Evolutionary conservation across 2,113 vertebrate genomes (phyloP).

Genomic region (Triplophysa siluroides): DNA sequence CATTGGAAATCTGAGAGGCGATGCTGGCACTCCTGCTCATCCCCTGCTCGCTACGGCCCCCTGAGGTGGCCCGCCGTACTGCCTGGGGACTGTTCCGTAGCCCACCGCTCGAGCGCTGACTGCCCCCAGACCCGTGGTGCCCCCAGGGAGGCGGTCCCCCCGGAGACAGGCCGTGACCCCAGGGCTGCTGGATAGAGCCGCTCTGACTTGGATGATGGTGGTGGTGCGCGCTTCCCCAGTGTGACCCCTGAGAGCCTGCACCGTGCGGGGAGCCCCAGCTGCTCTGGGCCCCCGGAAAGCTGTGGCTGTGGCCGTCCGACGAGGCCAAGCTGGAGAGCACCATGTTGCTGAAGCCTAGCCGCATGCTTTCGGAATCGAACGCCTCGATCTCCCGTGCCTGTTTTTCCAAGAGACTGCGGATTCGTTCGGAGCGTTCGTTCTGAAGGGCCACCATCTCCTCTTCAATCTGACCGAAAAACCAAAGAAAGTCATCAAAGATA

Average conservation of each 20-base stretch:
- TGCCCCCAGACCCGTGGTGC: constrained; percentile 87
- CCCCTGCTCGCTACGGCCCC: constrained; percentile 93
- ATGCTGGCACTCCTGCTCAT: constrained; percentile 99
- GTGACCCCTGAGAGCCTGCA: constrained; percentile 83
- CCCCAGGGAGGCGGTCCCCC: constrained; percentile 94
- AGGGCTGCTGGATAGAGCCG: constrained; percentile 87
- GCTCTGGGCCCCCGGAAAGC: constrained; percentile 85
- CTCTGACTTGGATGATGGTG: constrained; percentile 82
- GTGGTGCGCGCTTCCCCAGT: constrained; percentile 75
- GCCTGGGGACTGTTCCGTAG: constrained; percentile 97
- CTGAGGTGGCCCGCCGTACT: constrained; percentile 92
- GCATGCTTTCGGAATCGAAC: constrained; percentile 98
- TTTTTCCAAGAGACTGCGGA: constrained; percentile 91
- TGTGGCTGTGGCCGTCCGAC: constrained; percentile 56
- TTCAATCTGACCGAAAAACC: constrained; percentile 80
- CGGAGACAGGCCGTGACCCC: constrained; percentile 91
- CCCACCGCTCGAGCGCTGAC: constrained; percentile 85
- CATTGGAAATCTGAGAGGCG: constrained; percentile 98
- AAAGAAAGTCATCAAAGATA: not conserved
- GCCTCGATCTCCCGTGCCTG: constrained; percentile 84
- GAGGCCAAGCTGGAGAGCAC: constrained; percentile 72
- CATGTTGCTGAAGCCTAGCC: constrained; percentile 98
- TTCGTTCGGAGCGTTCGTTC: constrained; percentile 92
- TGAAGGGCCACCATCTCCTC: constrained; percentile 95
- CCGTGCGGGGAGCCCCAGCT: constrained; percentile 76